A percentile compares a stretch with the other conserved stretches of the same genome.
These are phyloP conservation scores for Megaceryle maxima DNA, from an alignment of 2,113 vertebrate genomes.

Conservation along the genomic window DNA sequence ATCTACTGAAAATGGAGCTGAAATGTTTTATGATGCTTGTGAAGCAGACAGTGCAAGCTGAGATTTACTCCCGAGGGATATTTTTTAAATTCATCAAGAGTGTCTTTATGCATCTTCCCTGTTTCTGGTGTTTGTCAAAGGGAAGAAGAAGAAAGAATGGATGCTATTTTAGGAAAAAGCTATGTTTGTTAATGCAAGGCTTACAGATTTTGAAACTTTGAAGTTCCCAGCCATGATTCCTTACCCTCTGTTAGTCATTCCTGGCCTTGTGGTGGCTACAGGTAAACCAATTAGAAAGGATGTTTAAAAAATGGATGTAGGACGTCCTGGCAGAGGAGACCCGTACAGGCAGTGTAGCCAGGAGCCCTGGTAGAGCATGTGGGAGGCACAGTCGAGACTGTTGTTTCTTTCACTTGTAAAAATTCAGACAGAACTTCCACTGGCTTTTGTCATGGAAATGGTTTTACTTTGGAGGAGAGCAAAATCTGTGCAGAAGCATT, in stretches of 20 bases:
- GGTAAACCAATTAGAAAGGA: neutral
- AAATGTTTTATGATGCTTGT: neutral
- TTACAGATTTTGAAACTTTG: neutral
- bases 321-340: rapidly evolving
- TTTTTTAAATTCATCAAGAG: neutral
- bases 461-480: neutral
- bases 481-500: neutral
- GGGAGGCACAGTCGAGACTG: neutral
- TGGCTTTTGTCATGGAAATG: neutral
- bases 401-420: neutral
- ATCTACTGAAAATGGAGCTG: neutral
- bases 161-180: neutral
- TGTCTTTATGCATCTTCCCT: neutral
- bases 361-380: neutral
- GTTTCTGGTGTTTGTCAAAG: neutral
- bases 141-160: neutral
- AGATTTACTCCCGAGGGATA: neutral
- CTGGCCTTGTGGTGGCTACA: neutral
- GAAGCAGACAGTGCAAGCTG: neutral
- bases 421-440: neutral
- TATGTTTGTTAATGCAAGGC: neutral
- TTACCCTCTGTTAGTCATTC: neutral
- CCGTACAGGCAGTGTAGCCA: rapidly evolving
- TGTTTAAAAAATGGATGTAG: neutral
- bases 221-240: neutral